Evolutionary conservation across 2,888 invertebrate genomes (phyloP).

Genomic region (Octonoba sinensis): DNA sequence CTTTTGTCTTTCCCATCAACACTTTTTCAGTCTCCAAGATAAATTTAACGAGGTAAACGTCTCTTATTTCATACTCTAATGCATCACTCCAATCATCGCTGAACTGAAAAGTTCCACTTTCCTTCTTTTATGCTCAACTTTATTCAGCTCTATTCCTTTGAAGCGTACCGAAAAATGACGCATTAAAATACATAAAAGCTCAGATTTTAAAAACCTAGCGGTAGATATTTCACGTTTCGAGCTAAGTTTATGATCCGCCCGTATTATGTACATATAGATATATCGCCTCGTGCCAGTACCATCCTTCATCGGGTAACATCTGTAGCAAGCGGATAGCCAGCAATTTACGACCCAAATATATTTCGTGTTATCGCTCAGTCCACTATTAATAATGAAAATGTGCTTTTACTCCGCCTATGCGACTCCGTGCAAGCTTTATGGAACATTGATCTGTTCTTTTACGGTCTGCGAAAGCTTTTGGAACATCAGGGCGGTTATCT

Average conservation of each 20-base stretch:
- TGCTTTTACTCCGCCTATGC: constrained; percentile 2
- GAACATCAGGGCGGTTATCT: no score
- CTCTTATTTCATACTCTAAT: no score
- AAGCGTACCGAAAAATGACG: constrained; percentile 30
- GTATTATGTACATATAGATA: neutral
- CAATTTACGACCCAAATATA: constrained; percentile 41
- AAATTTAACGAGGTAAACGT: no score
- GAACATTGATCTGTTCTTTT: constrained; percentile 4
- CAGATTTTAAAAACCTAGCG: constrained; percentile 51
- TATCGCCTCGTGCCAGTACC: neutral
- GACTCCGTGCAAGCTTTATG: constrained; percentile 12
- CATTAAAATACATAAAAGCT: constrained; percentile 46
- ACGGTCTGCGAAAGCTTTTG: neutral
- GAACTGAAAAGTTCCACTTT: no score
- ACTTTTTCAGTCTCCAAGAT: no score
- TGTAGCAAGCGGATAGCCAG: constrained; percentile 6
- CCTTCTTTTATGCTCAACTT: no score
- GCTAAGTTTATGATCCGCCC: constrained; percentile 22
- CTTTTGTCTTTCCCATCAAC: no score
- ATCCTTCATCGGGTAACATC: constrained; percentile 12
- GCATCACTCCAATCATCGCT: no score
- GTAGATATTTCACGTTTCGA: constrained; percentile 35
- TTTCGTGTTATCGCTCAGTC: constrained; percentile 44
- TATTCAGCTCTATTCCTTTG: constrained; percentile 26
- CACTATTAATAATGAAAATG: constrained; percentile 47